A percentile compares a stretch with the other conserved stretches of the same genome.
Evolutionary conservation across 2,113 vertebrate genomes (phyloP).

Genomic region (Maccullochella peelii): DNA sequence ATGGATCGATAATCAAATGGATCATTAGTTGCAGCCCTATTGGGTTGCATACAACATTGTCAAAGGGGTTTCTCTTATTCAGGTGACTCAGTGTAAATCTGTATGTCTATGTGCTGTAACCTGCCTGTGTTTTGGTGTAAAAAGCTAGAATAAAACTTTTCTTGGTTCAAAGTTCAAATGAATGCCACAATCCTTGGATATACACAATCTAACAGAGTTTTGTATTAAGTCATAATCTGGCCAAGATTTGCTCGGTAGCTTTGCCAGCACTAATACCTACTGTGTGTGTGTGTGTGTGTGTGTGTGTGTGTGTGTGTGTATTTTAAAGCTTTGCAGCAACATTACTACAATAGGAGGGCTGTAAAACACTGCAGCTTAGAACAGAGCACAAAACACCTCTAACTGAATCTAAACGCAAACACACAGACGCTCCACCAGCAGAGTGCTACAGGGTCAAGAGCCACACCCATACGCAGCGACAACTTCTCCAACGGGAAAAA

Average conservation of each 20-base stretch:
- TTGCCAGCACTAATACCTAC: background rate
- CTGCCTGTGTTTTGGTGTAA: too few relatives aligned
- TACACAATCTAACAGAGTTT: background rate
- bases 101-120: too few relatives aligned
- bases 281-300: background rate
- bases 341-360: background rate
- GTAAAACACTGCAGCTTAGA: background rate
- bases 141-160: too few relatives aligned
- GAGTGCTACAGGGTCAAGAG: too few relatives aligned
- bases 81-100: too few relatives aligned
- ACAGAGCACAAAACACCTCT: background rate
- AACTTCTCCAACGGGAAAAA: background rate
- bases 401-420: background rate
- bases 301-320: background rate
- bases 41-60: too few relatives aligned
- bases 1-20: too few relatives aligned
- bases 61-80: too few relatives aligned
- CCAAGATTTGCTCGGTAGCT: background rate
- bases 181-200: background rate
- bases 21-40: too few relatives aligned
- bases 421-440: background rate
- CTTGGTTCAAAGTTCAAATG: too few relatives aligned
- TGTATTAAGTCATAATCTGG: background rate
- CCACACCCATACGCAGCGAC: too few relatives aligned
- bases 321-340: background rate